Base-by-base conservation (phyloP, 2,797 vertebrate genomes). In the Knipowitschia caucasica region DNA sequence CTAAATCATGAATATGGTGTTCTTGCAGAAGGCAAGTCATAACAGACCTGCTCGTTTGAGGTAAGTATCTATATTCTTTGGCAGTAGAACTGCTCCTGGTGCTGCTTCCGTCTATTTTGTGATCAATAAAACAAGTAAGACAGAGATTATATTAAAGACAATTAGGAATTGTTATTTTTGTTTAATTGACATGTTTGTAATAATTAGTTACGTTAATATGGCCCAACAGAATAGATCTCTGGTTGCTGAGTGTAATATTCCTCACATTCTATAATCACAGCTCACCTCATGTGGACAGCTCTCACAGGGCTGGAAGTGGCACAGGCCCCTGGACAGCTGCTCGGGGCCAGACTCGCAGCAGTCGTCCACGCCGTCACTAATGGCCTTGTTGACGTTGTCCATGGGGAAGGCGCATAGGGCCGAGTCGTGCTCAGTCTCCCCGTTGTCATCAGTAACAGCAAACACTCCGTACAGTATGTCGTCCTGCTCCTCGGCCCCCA, bases 271-370 rank as follows among this genome's bases (percentile, higher is more conserved):
- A n/a, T 2, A 20, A 14, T 24, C 24, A 25, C 21, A 23, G 8
- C 92, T 95, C 81, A 98, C 96, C 62, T 91, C 92, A 27, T 93
- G 88, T 1, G 94, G 95, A 67, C 96, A 99, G 75, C 91, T 93
- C 64, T 92, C 89, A 59, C 83, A 85, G 0, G 77, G 58, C 85
- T 96, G 96, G 80, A 94, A 99, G 77, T 95, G 93, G 56, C 86
- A 87, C 18, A 99, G 91, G 0, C 93, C 95, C 53, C 95, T 84
- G 31, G 74, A 85, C 40, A 93, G 80, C 11, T 84, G 75, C 47
- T 88, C 91, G 1, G 82, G 60, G 1, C 85, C 67, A 0, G 71
- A 59, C 49, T 77, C 69, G 2, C 96, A 99, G 78, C 96, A 98
- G 31, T 75, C 84, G 0, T 90, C 84, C 81, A 94, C 91, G 5